Evolutionary conservation across 92 coral and sea anemone species (phyloP).

Genomic region (Parazoanthus atlanticus): DNA sequence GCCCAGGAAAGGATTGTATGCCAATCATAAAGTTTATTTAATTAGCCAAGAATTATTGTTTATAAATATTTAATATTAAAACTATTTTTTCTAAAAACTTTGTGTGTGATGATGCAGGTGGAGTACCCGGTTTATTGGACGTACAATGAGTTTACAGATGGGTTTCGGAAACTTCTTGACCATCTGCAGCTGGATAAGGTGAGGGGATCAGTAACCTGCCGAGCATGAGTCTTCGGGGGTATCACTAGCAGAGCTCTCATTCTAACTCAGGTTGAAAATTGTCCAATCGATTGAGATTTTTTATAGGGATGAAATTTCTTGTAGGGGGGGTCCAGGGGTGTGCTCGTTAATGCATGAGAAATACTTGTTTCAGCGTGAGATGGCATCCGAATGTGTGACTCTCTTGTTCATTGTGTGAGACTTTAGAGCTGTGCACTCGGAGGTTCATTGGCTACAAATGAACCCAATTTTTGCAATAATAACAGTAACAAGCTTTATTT

Average conservation of each 20-base stretch:
- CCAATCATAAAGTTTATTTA: not conserved
- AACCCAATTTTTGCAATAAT: no score
- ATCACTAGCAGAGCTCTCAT: no score
- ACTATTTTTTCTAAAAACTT: not conserved
- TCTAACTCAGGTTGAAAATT: not conserved
- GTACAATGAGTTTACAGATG: slow-evolving; percentile 90
- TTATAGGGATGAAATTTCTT: no score
- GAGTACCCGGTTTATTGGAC: slow-evolving; percentile 98
- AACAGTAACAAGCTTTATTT: no score
- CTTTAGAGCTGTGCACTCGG: no score
- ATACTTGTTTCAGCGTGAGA: no score
- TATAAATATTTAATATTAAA: not conserved
- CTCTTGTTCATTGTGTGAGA: no score
- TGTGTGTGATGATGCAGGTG: slow-evolving; percentile 50
- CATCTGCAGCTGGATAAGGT: slow-evolving; percentile 91
- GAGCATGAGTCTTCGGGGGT: not conserved
- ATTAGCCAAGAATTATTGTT: not conserved
- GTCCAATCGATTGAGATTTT: no score
- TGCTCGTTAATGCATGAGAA: no score
- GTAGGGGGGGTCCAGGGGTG: not conserved
- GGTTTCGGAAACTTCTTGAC: slow-evolving; percentile 82
- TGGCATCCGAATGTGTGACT: no score
- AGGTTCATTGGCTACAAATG: no score
- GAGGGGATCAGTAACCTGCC: not conserved
- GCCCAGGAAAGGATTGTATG: no score